Percentiles rank a stretch among this genome's conserved stretches.
Evolutionary conservation across 2,113 vertebrate species (phyloP).

Genomic region (Psilopogon haemacephalus): DNA sequence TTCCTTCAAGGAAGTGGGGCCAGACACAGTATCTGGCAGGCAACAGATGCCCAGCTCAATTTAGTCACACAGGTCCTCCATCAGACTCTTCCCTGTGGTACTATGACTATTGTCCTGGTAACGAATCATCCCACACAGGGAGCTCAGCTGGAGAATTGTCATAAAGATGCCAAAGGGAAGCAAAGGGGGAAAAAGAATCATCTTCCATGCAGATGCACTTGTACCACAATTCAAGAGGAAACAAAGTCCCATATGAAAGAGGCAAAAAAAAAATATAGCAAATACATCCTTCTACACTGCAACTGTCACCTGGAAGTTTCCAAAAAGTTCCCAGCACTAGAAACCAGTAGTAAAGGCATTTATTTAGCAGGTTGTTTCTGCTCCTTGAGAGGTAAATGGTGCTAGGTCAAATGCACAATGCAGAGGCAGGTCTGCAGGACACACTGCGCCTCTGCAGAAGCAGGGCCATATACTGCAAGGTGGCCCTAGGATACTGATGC

Average conservation of each 20-base stretch:
- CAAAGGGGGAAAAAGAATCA: neutral
- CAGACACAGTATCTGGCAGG: neutral
- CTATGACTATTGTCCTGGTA: neutral
- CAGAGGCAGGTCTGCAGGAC: neutral
- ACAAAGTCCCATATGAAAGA: neutral
- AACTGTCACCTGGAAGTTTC: neutral
- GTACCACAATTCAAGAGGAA: neutral
- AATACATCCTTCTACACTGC: neutral
- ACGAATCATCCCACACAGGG: neutral
- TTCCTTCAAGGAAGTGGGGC: neutral
- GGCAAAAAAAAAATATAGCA: neutral
- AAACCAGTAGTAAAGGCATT: conserved; percentile 1
- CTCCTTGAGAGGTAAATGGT: neutral
- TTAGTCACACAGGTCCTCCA: neutral
- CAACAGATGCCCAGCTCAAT: neutral
- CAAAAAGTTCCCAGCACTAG: neutral
- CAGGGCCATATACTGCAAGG: neutral
- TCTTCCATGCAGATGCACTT: neutral
- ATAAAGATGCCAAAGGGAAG: neutral
- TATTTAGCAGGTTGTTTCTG: neutral
- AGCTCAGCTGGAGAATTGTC: neutral
- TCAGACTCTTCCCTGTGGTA: neutral
- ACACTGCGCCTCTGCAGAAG: neutral
- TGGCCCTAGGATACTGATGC: neutral
- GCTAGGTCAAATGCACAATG: neutral